phyloP scores from a whole-genome alignment of 2,888 invertebrate species.

The Pogonocherus hispidulus region DNA sequence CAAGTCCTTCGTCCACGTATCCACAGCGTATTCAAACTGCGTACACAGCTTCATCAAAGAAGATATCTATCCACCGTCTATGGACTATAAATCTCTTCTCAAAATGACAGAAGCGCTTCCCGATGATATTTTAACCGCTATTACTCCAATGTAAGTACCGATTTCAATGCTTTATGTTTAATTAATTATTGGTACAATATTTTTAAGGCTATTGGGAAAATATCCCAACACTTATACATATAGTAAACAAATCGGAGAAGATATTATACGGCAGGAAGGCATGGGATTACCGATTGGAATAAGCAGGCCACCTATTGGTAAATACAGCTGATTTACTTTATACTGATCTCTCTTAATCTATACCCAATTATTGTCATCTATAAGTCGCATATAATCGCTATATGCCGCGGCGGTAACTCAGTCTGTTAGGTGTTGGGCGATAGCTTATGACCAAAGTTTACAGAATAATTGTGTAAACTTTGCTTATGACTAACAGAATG shows the following conservation, averaged over 20 bases:
- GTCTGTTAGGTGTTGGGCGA: no score
- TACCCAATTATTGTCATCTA: background rate
- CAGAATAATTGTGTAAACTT: no score
- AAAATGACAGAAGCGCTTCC: slow-evolving; percentile 70
- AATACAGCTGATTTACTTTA: slow-evolving; percentile 40
- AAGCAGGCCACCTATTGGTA: slow-evolving; percentile 88
- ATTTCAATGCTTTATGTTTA: no score
- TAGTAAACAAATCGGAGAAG: slow-evolving; percentile 93
- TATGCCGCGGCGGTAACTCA: no score
- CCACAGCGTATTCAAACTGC: slow-evolving; percentile 75
- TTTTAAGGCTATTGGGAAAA: slow-evolving; percentile 74
- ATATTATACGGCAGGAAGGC: slow-evolving; percentile 77
- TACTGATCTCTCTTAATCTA: background rate
- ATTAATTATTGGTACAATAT: no score
- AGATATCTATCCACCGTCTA: slow-evolving; percentile 71
- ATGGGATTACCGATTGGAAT: slow-evolving; percentile 84
- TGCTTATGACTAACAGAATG: no score
- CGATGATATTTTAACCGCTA: slow-evolving; percentile 70
- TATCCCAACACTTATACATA: slow-evolving; percentile 94
- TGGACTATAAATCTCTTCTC: slow-evolving; percentile 71
- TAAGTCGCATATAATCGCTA: background rate
- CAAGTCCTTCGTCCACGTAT: slow-evolving; percentile 73
- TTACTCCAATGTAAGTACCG: slow-evolving; percentile 73
- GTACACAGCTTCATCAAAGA: slow-evolving; percentile 68
- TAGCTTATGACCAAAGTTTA: no score